Evolutionary conservation across 2,797 vertebrate species (phyloP).

Genomic region (Melanotaenia parkinsoni): DNA sequence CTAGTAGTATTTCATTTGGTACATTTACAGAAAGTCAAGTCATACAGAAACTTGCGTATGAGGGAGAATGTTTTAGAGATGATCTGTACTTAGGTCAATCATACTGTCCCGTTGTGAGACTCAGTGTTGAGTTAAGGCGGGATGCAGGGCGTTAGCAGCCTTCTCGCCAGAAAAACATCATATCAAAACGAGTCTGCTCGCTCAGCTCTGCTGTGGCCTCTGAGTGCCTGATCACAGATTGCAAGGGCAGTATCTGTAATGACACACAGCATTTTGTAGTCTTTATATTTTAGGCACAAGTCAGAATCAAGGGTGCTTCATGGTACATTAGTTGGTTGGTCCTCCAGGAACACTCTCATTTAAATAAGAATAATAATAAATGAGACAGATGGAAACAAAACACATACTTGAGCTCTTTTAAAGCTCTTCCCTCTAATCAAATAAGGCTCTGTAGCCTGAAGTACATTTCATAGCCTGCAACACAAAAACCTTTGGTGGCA

Average conservation of each 20-base stretch:
- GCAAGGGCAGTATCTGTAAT: conserved; percentile 17
- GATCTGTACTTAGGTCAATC: conserved; percentile 44
- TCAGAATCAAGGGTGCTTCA: conserved; percentile 41
- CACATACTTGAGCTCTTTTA: conserved; percentile 34
- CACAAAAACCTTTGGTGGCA: conserved; percentile 37
- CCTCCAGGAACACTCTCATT: conserved; percentile 39
- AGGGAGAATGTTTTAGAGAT: conserved; percentile 60
- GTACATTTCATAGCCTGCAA: conserved; percentile 32
- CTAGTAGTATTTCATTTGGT: conserved; percentile 62
- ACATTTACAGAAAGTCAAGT: conserved; percentile 68
- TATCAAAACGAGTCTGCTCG: conserved; percentile 41
- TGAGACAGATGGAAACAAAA: conserved; percentile 30
- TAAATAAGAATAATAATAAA: conserved; percentile 40
- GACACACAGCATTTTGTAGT: conserved; percentile 1
- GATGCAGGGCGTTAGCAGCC: conserved; percentile 55
- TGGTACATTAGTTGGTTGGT: conserved; percentile 26
- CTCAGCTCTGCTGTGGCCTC: conserved; percentile 21
- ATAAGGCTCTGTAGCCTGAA: conserved; percentile 20
- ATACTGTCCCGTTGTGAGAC: conserved; percentile 51
- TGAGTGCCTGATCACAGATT: conserved; percentile 20
- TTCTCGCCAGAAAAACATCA: conserved; percentile 49
- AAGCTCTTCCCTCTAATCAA: conserved; percentile 41
- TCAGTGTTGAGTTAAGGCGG: conserved; percentile 45
- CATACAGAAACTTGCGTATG: conserved; percentile 31
- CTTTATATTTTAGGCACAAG: conserved; percentile 27